Evolutionary conservation across 2,888 invertebrate genomes (phyloP).

Genomic region (Mimachlamys varia): DNA sequence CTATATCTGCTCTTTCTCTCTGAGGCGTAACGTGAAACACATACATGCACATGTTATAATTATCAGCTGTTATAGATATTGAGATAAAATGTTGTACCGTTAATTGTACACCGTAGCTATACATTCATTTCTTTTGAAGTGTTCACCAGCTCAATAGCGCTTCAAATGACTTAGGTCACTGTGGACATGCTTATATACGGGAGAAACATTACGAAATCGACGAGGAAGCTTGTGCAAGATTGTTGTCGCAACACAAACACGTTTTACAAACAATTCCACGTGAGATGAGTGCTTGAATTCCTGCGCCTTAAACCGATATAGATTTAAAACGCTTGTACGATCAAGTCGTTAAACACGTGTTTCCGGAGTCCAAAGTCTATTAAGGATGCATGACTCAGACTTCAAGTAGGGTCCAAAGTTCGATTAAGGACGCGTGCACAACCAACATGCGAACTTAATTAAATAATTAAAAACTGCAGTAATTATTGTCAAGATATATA

Average conservation of each 20-base stretch:
- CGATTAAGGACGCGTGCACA: neutral
- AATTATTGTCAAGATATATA: no score
- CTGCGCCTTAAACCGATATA: neutral
- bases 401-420: neutral
- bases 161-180: neutral
- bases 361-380: neutral
- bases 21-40: no score
- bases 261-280: neutral
- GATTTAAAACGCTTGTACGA: neutral
- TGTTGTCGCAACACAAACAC: neutral
- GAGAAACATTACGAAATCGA: neutral
- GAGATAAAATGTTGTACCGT: neutral
- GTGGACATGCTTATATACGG: neutral
- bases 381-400: neutral
- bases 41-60: no score
- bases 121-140: neutral
- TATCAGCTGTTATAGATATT: no score
- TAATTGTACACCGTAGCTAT: neutral
- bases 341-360: neutral
- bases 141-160: neutral
- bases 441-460: no score
- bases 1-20: no score
- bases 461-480: no score
- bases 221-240: neutral
- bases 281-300: neutral